These are phyloP conservation scores for Synodontis membranacea DNA, from an alignment of 2,113 vertebrate genomes.

Conservation along the genomic window DNA sequence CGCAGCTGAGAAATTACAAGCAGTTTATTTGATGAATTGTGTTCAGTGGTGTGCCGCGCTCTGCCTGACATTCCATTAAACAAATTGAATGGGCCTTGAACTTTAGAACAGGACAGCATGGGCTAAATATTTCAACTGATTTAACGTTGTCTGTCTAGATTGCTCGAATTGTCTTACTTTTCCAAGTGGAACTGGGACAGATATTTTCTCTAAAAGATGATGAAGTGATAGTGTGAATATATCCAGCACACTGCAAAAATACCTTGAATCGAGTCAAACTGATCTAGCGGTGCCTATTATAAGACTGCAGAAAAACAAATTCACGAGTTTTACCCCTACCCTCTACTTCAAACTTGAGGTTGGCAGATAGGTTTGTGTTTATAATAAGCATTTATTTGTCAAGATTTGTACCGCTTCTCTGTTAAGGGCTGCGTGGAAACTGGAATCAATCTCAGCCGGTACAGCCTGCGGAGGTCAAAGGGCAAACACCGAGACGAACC, in stretches of 20 bases:
- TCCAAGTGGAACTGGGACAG: not conserved
- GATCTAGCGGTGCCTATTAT: not conserved
- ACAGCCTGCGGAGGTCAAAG: too few relatives aligned
- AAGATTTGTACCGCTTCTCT: too few relatives aligned
- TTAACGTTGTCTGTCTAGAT: conserved; percentile 15
- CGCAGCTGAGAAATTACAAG: conserved; percentile 14
- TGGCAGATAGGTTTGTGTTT: too few relatives aligned
- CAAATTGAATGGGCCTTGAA: conserved; percentile 30
- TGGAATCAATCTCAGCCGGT: too few relatives aligned
- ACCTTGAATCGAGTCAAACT: not conserved
- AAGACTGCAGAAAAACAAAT: not conserved
- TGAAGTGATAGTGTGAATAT: not conserved
- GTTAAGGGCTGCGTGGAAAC: too few relatives aligned
- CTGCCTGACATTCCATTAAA: conserved; percentile 47
- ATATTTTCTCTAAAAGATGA: not conserved
- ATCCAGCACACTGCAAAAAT: not conserved
- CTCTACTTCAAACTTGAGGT: too few relatives aligned
- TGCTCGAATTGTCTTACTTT: not conserved
- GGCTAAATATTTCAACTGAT: conserved; percentile 36
- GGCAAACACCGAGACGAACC: too few relatives aligned
- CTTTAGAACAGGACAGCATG: conserved; percentile 30
- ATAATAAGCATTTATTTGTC: too few relatives aligned
- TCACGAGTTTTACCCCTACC: not conserved
- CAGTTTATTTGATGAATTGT: conserved; percentile 39
- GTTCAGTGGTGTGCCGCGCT: conserved; percentile 22